Conservation (phyloP, 1,140 invertebrate species). For the Heliconius melpomene region DNA sequence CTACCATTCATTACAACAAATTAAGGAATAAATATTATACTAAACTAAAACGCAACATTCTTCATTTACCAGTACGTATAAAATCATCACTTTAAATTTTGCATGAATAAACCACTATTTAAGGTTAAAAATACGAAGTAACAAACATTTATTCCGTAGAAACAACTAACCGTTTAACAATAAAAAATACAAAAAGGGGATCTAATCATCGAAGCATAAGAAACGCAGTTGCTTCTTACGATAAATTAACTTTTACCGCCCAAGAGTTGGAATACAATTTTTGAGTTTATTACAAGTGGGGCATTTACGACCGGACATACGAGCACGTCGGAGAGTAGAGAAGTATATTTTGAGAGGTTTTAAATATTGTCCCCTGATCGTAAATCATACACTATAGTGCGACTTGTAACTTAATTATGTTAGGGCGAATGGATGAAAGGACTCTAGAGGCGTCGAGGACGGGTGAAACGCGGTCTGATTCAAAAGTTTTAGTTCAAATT, state of each 20-base stretch:
- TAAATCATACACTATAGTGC: slow-evolving; percentile 49
- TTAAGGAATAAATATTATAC: no score
- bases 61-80: no score
- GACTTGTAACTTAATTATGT: slow-evolving; percentile 31
- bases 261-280: slow-evolving; percentile 39
- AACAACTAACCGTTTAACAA: slow-evolving; percentile 7
- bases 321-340: slow-evolving; percentile 24
- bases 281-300: slow-evolving; percentile 46
- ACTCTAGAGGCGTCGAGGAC: not conserved
- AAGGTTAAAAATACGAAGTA: not conserved
- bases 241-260: slow-evolving; percentile 46
- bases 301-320: slow-evolving; percentile 53
- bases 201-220: slow-evolving; percentile 27
- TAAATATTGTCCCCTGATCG: slow-evolving; percentile 45
- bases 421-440: slow-evolving; percentile 17
- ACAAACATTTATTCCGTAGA: not conserved
- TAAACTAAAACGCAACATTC: no score
- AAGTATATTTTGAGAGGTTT: slow-evolving; percentile 38
- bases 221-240: slow-evolving; percentile 38
- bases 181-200: slow-evolving; percentile 14
- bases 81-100: no score
- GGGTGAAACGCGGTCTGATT: not conserved
- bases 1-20: no score
- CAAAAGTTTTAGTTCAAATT: not conserved
- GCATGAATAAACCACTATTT: no score